These are phyloP conservation scores for Harpegnathos saltator DNA, from an alignment of 1,140 invertebrate species.

Conservation along the genomic window DNA sequence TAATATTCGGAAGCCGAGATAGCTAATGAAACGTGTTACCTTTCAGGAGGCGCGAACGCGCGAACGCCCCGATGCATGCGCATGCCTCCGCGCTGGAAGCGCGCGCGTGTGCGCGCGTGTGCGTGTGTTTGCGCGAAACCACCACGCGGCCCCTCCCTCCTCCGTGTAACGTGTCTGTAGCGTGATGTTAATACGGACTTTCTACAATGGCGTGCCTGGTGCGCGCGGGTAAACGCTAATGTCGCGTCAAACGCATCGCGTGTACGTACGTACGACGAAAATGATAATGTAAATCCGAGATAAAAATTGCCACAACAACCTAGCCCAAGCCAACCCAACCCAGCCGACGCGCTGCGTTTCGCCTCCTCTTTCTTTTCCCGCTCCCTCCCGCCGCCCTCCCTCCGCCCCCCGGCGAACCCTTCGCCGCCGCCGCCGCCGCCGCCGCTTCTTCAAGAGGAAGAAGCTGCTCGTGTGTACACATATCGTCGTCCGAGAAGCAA, in stretches of 20 bases:
- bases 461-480: no score
- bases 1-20: background rate
- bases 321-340: no score
- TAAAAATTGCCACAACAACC: background rate
- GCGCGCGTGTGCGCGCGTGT: no score
- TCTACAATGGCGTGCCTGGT: background rate
- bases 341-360: background rate
- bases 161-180: background rate
- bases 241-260: background rate
- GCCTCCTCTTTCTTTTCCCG: no score
- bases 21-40: conserved; percentile 17
- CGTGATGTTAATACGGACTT: conserved; percentile 7
- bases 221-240: background rate
- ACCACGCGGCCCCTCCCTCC: no score
- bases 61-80: no score
- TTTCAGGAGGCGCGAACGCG: background rate
- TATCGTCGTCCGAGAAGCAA: background rate
- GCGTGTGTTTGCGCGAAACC: background rate
- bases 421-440: no score
- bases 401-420: background rate
- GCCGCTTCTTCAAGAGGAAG: no score
- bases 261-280: no score
- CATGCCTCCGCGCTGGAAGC: no score
- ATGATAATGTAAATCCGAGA: conserved; percentile 19
- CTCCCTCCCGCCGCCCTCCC: no score